phyloP scores from a whole-genome alignment of 2,113 vertebrate genomes.

The Mesoclemmys tuberculata region DNA sequence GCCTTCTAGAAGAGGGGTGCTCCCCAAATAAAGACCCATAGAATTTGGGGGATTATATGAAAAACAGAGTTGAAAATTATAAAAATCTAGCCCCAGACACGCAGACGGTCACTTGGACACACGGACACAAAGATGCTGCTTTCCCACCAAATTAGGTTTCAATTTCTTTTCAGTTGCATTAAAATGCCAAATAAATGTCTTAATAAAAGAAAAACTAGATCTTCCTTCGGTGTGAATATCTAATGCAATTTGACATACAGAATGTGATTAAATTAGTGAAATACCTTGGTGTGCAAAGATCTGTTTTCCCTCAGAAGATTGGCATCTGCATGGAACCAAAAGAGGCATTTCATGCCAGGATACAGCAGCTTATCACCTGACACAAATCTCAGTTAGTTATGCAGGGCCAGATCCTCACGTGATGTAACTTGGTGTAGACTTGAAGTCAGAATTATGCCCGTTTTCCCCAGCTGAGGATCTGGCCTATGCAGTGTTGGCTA shows the following conservation, averaged over 20 bases:
- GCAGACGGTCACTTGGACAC: background rate
- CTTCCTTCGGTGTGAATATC: background rate
- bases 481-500: fast-evolving
- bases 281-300: conserved; percentile 65
- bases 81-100: fast-evolving
- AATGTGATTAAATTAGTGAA: conserved; percentile 57
- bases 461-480: background rate
- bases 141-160: conserved; percentile 52
- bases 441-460: fast-evolving
- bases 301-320: conserved; percentile 14
- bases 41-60: background rate
- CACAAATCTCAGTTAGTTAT: background rate
- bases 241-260: conserved; percentile 60
- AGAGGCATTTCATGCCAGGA: background rate
- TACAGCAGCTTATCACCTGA: background rate
- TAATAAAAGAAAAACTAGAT: conserved; percentile 54
- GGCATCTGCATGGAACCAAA: conserved; percentile 7
- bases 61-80: background rate
- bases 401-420: background rate
- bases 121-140: fast-evolving
- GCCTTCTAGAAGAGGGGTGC: fast-evolving
- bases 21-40: fast-evolving
- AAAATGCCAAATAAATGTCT: conserved; percentile 72
- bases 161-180: conserved; percentile 69
- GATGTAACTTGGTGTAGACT: background rate